Conservation (phyloP, 2,888 invertebrate genomes). For the Biston betularia region DNA sequence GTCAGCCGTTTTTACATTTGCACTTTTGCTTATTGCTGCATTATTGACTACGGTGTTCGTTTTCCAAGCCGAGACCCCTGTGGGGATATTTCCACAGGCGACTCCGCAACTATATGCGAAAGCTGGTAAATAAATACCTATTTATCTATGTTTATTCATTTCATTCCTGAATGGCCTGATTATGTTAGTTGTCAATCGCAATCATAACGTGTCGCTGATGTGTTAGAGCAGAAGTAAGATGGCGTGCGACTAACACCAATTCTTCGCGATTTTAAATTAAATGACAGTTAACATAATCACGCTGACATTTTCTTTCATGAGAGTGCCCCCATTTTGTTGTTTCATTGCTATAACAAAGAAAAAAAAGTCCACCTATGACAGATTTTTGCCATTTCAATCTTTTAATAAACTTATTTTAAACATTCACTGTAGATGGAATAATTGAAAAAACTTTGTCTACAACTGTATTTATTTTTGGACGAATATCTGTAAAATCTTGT, state of each 20-base stretch:
- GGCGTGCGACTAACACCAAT: background rate
- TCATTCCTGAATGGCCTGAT: conserved; percentile 1
- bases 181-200: background rate
- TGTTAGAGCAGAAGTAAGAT: background rate
- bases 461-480: no score
- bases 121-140: conserved; percentile 25
- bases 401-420: no score
- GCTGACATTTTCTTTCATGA: background rate
- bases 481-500: no score
- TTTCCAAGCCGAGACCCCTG: conserved; percentile 33
- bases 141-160: conserved; percentile 22
- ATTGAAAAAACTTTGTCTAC: no score
- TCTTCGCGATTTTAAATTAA: no score
- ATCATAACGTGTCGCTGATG: background rate
- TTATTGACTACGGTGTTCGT: conserved; percentile 26
- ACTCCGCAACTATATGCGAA: conserved; percentile 27
- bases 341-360: background rate
- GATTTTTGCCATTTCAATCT: background rate
- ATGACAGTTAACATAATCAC: background rate
- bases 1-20: conserved; percentile 3
- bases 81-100: conserved; percentile 34
- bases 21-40: conserved; percentile 20
- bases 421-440: no score
- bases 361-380: background rate
- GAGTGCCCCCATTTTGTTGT: background rate